Percentiles rank a stretch among this genome's conserved stretches.
Conservation (phyloP, 1,140 invertebrate genomes). For the Augochlora pura region DNA sequence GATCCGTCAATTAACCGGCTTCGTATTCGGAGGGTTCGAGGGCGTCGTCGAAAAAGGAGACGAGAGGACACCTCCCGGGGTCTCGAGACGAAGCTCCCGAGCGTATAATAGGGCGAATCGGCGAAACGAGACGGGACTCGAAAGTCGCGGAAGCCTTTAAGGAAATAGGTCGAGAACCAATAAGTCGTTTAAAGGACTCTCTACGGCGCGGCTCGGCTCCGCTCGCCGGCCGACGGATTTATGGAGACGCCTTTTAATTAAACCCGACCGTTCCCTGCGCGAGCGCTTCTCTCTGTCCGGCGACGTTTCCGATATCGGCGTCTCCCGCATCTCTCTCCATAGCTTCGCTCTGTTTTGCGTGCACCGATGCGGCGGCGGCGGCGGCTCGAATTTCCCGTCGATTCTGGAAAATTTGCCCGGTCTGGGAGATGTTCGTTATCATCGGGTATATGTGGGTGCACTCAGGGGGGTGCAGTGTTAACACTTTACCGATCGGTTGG, state of each 20-base stretch:
- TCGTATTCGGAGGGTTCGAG: not conserved
- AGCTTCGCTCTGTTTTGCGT: not conserved
- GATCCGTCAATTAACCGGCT: constrained; percentile 14
- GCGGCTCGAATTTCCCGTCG: too few species aligned
- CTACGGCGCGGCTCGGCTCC: constrained; percentile 4
- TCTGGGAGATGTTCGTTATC: too few species aligned
- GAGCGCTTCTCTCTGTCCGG: too few species aligned
- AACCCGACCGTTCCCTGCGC: not conserved
- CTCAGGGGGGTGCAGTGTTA: too few species aligned
- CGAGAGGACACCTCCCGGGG: not conserved
- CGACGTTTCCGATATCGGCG: not conserved
- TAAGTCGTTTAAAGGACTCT: constrained; percentile 44
- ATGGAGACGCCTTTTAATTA: constrained; percentile 29
- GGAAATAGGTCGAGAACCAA: constrained; percentile 49
- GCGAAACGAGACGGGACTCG: not conserved
- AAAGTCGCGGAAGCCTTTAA: constrained; percentile 38
- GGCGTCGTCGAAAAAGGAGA: not conserved
- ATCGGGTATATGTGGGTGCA: too few species aligned
- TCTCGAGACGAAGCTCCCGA: constrained; percentile 5
- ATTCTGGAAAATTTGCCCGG: too few species aligned
- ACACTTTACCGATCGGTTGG: too few species aligned
- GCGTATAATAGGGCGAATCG: constrained; percentile 26
- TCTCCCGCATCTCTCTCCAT: not conserved
- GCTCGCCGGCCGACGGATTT: constrained; percentile 21
- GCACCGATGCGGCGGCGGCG: too few species aligned